Base-by-base conservation (phyloP, 2,113 vertebrate genomes). In the Progne subis region DNA sequence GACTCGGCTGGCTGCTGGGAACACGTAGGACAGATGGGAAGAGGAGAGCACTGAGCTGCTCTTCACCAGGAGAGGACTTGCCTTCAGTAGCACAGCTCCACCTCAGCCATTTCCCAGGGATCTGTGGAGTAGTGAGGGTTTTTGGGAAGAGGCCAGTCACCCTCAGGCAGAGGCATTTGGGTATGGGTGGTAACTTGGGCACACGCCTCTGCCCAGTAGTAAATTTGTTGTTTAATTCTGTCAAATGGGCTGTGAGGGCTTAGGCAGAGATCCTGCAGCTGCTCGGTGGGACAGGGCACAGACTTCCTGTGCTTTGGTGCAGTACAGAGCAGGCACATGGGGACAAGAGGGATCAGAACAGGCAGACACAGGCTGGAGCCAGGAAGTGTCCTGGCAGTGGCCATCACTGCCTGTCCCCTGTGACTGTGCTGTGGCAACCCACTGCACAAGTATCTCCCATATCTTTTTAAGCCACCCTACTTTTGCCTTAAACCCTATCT, bases 291-390 rank as follows among this genome's bases (percentile, higher is more conserved):
- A 28, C 59, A 49, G 50, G 41, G 32, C 56, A 75, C 34, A 46
- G 56, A 18, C 14, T 79, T 12, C n/a, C 34, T 34, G 52, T 47
- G 67, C 20, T 23, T 47, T 28, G 6, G 47, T 75, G 55, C 44
- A 52, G 56, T 4, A 46, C 29, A 34, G 39, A 44, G 63, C 0
- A 1, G 31, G 49, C 53, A n/a, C 31, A 24, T 0, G 0, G 80
- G 47, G 43, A 53, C 8, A 24, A 69, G 46, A 78, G 52, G 46
- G 32, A 44, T 19, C 44, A 32, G 50, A 55, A 34, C 26, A 46
- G 68, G 69, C 44, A 81, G 69, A 16, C 2, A 2, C 16, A 11
- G n/a, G 24, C 31, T 14, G 16, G 50, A 52, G 75, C 56, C 41
- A 41, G 68, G 31, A 37, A 34, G 29, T 9, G 34, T 63, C 63